Percentiles rank a stretch among this genome's conserved stretches.
These are phyloP conservation scores for Pyrrhura leucotis DNA, from an alignment of 2,797 vertebrate genomes.

Conservation along the genomic window DNA sequence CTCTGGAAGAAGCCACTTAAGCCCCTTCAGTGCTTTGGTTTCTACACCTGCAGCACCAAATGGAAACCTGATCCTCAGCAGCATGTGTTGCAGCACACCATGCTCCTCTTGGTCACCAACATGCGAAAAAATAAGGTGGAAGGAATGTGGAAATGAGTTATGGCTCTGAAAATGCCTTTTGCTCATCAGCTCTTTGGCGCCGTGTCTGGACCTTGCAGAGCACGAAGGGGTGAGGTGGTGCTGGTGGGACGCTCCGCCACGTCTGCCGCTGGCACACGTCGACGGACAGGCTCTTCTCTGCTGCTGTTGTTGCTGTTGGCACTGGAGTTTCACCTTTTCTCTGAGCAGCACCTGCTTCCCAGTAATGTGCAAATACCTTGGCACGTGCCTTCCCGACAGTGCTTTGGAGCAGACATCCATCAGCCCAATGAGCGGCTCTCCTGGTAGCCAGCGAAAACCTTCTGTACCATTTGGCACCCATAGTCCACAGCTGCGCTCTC, in stretches of 20 bases:
- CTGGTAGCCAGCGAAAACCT: conserved; percentile 54
- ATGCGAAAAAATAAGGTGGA: not conserved
- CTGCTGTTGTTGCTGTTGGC: conserved; percentile 15
- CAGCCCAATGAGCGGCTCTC: not conserved
- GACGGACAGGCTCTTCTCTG: not conserved
- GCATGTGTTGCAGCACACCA: accelerated
- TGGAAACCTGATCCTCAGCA: not conserved
- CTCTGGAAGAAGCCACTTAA: not conserved
- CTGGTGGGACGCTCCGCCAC: not conserved
- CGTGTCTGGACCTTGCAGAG: accelerated
- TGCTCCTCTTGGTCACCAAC: accelerated
- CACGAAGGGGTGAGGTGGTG: accelerated
- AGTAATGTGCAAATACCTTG: not conserved
- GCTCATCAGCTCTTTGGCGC: not conserved
- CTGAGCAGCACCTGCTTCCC: not conserved
- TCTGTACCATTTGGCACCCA: conserved; percentile 73
- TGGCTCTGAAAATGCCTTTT: not conserved
- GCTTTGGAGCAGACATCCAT: conserved; percentile 29
- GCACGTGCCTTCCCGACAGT: not conserved
- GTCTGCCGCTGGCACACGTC: accelerated
- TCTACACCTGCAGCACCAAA: not conserved
- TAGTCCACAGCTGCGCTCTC: conserved; percentile 82
- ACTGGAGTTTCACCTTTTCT: not conserved
- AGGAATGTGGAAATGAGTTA: not conserved
- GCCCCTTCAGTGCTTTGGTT: not conserved